Evolutionary conservation across 1,140 invertebrate species (phyloP).

Genomic region (honey bee (Apis mellifera)): DNA sequence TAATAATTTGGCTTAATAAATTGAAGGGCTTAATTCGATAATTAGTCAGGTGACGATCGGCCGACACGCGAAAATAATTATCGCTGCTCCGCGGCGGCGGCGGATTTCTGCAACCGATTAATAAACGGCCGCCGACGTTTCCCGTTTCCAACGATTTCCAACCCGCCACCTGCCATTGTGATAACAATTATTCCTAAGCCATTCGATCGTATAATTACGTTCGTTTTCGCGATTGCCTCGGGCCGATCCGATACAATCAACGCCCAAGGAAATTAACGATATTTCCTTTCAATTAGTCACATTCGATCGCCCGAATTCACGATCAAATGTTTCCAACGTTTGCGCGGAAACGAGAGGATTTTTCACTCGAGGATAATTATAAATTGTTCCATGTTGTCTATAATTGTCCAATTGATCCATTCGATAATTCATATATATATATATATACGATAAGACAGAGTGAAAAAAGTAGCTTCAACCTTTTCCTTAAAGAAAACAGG

Average conservation of each 20-base stretch:
- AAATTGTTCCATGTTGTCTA: too few species aligned
- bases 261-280: not conserved
- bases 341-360: too few species aligned
- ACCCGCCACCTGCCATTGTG: not conserved
- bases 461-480: too few species aligned
- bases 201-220: conserved; percentile 27
- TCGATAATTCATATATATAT: too few species aligned
- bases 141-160: not conserved
- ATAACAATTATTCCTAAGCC: conserved; percentile 20
- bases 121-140: conserved; percentile 5
- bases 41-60: conserved; percentile 42
- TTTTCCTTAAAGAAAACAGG: too few species aligned
- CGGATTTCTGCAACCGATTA: conserved; percentile 11
- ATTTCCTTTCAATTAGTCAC: conserved; percentile 20
- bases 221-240: not conserved
- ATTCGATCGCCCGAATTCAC: not conserved
- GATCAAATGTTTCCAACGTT: not conserved
- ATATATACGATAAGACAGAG: too few species aligned
- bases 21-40: conserved; percentile 41
- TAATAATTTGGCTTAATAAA: conserved; percentile 49
- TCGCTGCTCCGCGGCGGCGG: not conserved
- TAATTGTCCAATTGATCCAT: too few species aligned
- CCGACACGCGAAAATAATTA: conserved; percentile 49
- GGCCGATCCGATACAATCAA: not conserved
- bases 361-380: too few species aligned